phyloP scores from a whole-genome alignment of 2,888 invertebrate species.

The Nudaria mundana region DNA sequence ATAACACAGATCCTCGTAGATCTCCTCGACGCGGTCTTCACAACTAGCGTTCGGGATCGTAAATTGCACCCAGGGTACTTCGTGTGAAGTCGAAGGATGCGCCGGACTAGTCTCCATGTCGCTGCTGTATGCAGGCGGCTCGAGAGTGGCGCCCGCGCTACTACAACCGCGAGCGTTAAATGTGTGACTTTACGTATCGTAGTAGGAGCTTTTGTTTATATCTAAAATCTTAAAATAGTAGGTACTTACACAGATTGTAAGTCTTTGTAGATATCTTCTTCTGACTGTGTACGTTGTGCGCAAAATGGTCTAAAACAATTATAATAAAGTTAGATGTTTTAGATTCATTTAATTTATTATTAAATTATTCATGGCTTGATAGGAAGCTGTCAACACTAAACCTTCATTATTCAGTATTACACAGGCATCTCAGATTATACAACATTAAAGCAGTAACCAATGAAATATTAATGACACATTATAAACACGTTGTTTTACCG shows the following conservation, averaged over 20 bases:
- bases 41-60: slow-evolving; percentile 82
- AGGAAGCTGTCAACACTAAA: too few species aligned
- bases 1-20: slow-evolving; percentile 94
- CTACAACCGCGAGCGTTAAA: slow-evolving; percentile 40
- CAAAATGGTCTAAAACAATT: slow-evolving; percentile 88
- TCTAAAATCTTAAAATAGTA: slow-evolving; percentile 5
- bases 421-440: too few species aligned
- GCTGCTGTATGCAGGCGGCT: slow-evolving; percentile 46
- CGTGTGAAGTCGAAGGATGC: slow-evolving; percentile 42
- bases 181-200: slow-evolving; percentile 3
- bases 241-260: slow-evolving; percentile 89
- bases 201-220: slow-evolving; percentile 5
- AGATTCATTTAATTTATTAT: not conserved
- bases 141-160: slow-evolving; percentile 53
- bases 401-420: too few species aligned
- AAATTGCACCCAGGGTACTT: slow-evolving; percentile 84
- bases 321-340: not conserved
- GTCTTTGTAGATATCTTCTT: slow-evolving; percentile 93
- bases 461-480: too few species aligned
- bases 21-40: slow-evolving; percentile 88
- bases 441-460: too few species aligned
- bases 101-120: slow-evolving; percentile 41
- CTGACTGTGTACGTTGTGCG: slow-evolving; percentile 87
- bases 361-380: not conserved
- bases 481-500: too few species aligned